Evolutionary conservation across 2,113 vertebrate genomes (phyloP), one percentile per base, ranked within the genome.

Genomic region (Sigmodon hispidus): DNA sequence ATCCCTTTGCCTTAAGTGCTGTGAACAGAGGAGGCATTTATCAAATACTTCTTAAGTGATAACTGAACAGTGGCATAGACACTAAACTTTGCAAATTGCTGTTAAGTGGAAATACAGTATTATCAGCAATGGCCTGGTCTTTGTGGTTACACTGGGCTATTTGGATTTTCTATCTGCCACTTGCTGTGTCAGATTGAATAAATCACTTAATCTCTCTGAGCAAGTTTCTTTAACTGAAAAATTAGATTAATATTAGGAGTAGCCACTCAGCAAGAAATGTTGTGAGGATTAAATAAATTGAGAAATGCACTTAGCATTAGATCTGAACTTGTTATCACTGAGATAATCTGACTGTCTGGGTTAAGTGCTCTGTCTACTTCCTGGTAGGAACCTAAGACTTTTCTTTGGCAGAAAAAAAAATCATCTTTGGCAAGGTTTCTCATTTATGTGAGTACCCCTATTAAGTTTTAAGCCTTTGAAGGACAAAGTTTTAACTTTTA

Each of bases 131-230:
- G 72, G 36, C 5, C 0, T 90, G 34, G 70, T 87, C n/a, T 96
- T 89, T 95, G 85, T 96, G 80, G 88, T 93, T 94, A 86, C 63
- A 72, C 75, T 43, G 26, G 43, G 57, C 22, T 70, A 11, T 80
- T 89, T 93, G 70, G 73, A 63, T 94, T 93, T 84, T 92, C 19
- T 75, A 22, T 86, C 52, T 90, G 48, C 55, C 72, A 85, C 70
- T 94, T 95, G 90, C 12, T 92, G 48, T 86, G 65, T 95, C 80
- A 94, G 52, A 81, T 6, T 77, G 59, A 94, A 63, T 19, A 84
- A 92, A 69, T 87, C 73, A 91, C 65, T 91, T 93, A 88, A 92
- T 88, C 12, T 76, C 76, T 65, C 79, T 90, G n/a, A 12, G 34
- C 63, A 34, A 29, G 40, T 69, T 72, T 92, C 29, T 43, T 85